Evolutionary conservation across 1,140 invertebrate species (phyloP).

Genomic region (Chelonus insularis): DNA sequence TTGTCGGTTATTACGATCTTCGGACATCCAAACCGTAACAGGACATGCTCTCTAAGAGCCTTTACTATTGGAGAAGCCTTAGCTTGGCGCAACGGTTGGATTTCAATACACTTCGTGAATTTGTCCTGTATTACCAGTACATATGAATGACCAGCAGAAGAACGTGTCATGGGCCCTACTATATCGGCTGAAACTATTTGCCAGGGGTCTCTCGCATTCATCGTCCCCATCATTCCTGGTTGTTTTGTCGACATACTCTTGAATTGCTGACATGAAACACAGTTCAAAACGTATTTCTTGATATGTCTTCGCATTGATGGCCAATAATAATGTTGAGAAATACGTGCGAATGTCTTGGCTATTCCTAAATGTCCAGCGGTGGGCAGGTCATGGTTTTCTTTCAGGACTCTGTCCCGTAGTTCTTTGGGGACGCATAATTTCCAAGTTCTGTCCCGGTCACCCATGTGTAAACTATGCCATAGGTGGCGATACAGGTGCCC

Average conservation of each 20-base stretch:
- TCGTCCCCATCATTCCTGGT: slow-evolving; percentile 6
- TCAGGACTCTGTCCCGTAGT: background rate
- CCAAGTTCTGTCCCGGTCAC: slow-evolving; percentile 19
- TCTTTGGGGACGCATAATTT: slow-evolving; percentile 24
- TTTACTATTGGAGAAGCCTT: background rate
- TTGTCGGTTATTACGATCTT: background rate
- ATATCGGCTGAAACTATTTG: slow-evolving; percentile 6
- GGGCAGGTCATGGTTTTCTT: slow-evolving; percentile 26
- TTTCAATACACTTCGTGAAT: slow-evolving; percentile 16
- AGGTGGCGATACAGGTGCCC: slow-evolving; percentile 15
- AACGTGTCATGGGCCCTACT: background rate
- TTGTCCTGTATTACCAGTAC: slow-evolving; percentile 9
- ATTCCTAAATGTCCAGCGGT: slow-evolving; percentile 33
- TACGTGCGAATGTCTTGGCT: slow-evolving; percentile 28
- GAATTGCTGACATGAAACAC: background rate
- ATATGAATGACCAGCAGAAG: background rate
- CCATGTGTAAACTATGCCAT: background rate
- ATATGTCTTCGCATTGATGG: slow-evolving; percentile 22
- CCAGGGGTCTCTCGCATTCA: background rate
- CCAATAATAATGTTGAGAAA: slow-evolving; percentile 32
- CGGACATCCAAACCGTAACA: slow-evolving; percentile 2
- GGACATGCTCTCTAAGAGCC: background rate
- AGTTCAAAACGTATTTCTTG: slow-evolving; percentile 20
- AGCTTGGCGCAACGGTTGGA: background rate
- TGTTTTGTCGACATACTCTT: background rate